These are phyloP conservation scores for Eupithecia inturbata DNA, from an alignment of 2,888 invertebrate genomes.

Conservation along the genomic window DNA sequence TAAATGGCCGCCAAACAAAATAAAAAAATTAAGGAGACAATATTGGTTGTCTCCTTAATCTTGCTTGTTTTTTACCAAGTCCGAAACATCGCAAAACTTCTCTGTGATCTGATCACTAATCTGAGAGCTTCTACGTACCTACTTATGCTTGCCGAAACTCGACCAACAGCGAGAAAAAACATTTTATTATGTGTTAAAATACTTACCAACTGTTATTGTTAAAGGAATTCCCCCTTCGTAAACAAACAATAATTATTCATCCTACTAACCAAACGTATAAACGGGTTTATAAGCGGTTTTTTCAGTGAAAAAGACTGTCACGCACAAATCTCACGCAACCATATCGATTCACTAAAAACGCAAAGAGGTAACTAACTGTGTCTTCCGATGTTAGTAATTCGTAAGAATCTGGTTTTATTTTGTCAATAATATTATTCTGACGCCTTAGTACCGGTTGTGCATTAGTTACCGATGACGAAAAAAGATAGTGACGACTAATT, in stretches of 20 bases:
- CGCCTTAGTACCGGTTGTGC: too few relatives aligned
- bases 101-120: too few relatives aligned
- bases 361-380: neutral
- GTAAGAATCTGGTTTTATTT: neutral
- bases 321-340: constrained; percentile 44
- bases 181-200: neutral
- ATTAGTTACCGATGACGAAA: too few relatives aligned
- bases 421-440: neutral
- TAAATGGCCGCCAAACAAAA: too few relatives aligned
- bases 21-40: too few relatives aligned
- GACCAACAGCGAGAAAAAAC: neutral
- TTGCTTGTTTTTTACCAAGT: neutral
- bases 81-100: too few relatives aligned
- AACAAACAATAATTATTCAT: constrained; percentile 13
- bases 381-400: neutral
- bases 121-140: too few relatives aligned
- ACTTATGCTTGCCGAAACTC: neutral
- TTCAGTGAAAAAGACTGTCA: constrained; percentile 38
- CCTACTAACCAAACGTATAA: constrained; percentile 11
- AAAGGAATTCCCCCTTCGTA: neutral
- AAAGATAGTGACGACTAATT: too few relatives aligned
- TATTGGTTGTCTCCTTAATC: too few relatives aligned
- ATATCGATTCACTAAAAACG: constrained; percentile 24
- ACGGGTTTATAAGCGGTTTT: constrained; percentile 28
- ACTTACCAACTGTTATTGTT: neutral